phyloP scores from a whole-genome alignment of 2,113 vertebrate genomes.

The Fulmarus glacialis region DNA sequence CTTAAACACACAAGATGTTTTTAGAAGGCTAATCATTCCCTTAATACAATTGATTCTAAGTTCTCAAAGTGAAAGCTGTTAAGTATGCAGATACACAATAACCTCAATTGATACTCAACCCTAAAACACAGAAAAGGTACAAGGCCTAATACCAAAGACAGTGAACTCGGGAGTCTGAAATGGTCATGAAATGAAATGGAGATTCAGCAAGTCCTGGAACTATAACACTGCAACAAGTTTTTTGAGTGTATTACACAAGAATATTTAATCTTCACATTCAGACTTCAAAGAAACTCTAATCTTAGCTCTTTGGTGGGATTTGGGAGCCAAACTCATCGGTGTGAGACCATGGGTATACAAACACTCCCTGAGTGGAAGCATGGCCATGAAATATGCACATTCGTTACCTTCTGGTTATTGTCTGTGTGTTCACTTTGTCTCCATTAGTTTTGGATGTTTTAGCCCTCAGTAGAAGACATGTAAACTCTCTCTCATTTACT shows the following conservation, averaged over 20 bases:
- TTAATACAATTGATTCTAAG: background rate
- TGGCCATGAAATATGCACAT: background rate
- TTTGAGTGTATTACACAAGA: background rate
- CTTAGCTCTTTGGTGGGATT: background rate
- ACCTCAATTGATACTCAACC: background rate
- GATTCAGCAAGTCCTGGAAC: background rate
- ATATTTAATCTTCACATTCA: background rate
- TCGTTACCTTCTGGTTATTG: background rate
- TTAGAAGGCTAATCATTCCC: background rate
- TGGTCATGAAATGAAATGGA: background rate
- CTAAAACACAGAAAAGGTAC: background rate
- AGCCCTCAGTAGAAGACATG: background rate
- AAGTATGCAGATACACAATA: background rate
- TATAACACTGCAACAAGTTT: background rate
- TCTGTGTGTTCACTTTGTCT: background rate
- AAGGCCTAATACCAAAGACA: background rate
- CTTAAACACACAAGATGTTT: background rate
- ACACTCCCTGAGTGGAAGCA: background rate
- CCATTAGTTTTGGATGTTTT: background rate
- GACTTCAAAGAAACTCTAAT: background rate
- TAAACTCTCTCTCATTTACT: background rate
- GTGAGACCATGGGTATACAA: background rate
- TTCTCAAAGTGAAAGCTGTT: background rate
- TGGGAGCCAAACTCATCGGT: background rate
- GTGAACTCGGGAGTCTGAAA: background rate